Conservation (phyloP, 1,140 invertebrate species). For the Drosophila bocki region DNA sequence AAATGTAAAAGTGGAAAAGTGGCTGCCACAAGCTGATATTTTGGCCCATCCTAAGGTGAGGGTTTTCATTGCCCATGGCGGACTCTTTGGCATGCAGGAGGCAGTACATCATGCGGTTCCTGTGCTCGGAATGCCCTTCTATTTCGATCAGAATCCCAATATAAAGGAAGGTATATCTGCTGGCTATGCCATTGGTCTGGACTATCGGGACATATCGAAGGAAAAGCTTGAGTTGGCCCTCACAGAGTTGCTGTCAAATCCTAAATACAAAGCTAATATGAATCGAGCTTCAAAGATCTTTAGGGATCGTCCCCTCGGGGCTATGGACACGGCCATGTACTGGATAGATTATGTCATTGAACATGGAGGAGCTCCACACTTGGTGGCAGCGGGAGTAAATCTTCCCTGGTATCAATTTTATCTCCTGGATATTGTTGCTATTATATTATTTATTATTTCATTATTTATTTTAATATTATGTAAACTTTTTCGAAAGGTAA, state of each 20-base stretch:
- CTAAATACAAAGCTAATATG: constrained; percentile 80
- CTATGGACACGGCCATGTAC: constrained; percentile 87
- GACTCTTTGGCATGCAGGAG: constrained; percentile 87
- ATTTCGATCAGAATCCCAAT: constrained; percentile 86
- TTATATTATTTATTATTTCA: constrained; percentile 17
- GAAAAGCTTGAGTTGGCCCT: constrained; percentile 79
- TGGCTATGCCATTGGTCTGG: constrained; percentile 53
- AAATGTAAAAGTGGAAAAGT: constrained; percentile 87
- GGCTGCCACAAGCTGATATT: constrained; percentile 88
- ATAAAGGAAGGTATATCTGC: constrained; percentile 41
- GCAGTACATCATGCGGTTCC: constrained; percentile 87
- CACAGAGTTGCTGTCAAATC: constrained; percentile 85
- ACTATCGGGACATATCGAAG: constrained; percentile 68
- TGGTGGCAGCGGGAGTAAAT: constrained; percentile 86
- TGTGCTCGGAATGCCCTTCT: constrained; percentile 88
- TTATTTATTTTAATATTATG: constrained; percentile 24
- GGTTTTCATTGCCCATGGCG: constrained; percentile 88
- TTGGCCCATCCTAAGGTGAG: constrained; percentile 87
- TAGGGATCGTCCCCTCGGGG: constrained; percentile 86
- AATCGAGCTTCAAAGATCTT: constrained; percentile 85
- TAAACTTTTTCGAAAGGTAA: neutral
- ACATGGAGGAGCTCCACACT: constrained; percentile 87
- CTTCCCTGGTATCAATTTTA: constrained; percentile 88
- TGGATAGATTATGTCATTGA: constrained; percentile 88
- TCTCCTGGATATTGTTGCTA: constrained; percentile 86